Percentiles rank a stretch among this genome's conserved stretches.
phyloP scores from a whole-genome alignment of 1,140 invertebrate species.

The Druon quercuslanigerum region DNA sequence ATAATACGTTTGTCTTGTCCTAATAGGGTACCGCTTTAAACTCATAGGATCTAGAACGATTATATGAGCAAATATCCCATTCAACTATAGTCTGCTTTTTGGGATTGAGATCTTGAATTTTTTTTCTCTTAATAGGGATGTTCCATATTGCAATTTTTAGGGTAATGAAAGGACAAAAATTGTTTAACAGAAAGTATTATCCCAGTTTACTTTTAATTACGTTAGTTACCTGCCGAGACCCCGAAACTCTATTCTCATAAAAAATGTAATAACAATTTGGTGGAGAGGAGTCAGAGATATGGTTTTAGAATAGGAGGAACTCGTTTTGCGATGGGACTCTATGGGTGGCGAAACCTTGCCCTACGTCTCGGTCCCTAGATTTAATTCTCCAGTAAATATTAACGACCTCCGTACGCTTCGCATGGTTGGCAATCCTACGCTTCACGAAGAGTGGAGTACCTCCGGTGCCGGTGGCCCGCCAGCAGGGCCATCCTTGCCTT shows the following conservation, averaged over 20 bases:
- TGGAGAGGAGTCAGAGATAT: background rate
- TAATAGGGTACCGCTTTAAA: background rate
- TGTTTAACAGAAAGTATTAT: too few species aligned
- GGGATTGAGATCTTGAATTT: too few species aligned
- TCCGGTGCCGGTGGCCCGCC: constrained; percentile 21
- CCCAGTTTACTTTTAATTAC: too few species aligned
- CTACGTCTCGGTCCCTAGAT: constrained; percentile 6
- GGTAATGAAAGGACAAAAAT: too few species aligned
- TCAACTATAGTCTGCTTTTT: too few species aligned
- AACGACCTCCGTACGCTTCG: constrained; percentile 14
- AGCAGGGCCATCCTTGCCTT: constrained; percentile 7
- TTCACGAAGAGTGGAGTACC: constrained; percentile 16
- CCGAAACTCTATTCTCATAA: background rate
- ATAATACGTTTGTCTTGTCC: background rate
- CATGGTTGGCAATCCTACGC: constrained; percentile 27
- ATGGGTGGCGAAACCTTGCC: background rate
- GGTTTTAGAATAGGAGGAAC: background rate
- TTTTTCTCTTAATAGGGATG: too few species aligned
- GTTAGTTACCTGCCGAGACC: too few species aligned
- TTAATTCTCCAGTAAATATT: constrained; percentile 42
- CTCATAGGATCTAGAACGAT: too few species aligned
- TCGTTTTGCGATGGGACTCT: constrained; percentile 17
- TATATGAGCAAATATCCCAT: too few species aligned
- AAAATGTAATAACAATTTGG: background rate
- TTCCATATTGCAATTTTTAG: too few species aligned